Percentiles rank a stretch among this genome's conserved stretches.
Conservation (phyloP, 1,140 invertebrate genomes). For the Paracyclopina nana region DNA sequence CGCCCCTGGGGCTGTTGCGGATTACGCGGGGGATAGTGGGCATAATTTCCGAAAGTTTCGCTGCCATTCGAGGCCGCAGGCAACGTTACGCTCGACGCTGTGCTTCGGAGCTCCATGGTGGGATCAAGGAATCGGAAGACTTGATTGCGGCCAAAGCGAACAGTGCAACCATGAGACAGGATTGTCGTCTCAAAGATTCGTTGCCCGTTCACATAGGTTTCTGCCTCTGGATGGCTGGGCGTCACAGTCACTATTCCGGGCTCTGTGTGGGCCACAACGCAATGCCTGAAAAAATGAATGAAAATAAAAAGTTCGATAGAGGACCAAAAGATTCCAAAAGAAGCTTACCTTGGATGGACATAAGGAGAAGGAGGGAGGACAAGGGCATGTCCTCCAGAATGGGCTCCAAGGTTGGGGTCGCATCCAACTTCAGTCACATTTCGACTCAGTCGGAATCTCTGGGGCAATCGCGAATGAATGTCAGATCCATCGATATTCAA, state of each 20-base stretch:
- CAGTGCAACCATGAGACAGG: conserved; percentile 45
- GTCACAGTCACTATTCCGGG: conserved; percentile 80
- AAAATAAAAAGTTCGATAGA: conserved; percentile 56
- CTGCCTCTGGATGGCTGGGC: conserved; percentile 72
- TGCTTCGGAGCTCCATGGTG: conserved; percentile 54
- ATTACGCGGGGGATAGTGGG: no score
- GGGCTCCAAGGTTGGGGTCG: conserved; percentile 33
- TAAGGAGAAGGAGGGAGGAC: conserved; percentile 29
- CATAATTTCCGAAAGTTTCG: no score
- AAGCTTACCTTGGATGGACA: no score
- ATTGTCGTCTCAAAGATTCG: conserved; percentile 79
- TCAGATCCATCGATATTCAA: conserved; percentile 42
- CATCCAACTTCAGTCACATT: conserved; percentile 51
- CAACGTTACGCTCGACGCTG: conserved; percentile 46
- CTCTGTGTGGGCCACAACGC: conserved; percentile 72
- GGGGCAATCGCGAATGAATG: conserved; percentile 22
- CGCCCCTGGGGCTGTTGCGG: conserved; percentile 30
- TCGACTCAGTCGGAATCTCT: conserved; percentile 39
- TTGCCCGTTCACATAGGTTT: conserved; percentile 80
- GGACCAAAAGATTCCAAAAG: no score
- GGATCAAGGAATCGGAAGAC: conserved; percentile 85
- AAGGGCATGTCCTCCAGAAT: no score
- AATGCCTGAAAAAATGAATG: conserved; percentile 80
- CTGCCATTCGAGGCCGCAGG: conserved; percentile 31
- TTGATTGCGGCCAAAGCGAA: conserved; percentile 73